These are phyloP conservation scores for Apistogramma diplotaenia DNA, from an alignment of 2,113 vertebrate genomes.

Conservation along the genomic window DNA sequence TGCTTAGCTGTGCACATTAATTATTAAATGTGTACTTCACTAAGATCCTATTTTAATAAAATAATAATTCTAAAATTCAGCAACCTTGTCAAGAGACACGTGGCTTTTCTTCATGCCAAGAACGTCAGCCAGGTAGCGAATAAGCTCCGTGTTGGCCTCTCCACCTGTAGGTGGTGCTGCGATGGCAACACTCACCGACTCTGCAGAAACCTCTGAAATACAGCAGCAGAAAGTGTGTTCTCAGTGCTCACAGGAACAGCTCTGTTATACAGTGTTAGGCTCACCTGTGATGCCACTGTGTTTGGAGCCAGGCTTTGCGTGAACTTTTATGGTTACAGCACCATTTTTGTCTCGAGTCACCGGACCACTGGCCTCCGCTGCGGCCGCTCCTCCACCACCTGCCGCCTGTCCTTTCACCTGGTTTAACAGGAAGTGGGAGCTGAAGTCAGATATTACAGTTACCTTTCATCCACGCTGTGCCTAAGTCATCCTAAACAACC, in stretches of 20 bases:
- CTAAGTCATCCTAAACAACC: background rate
- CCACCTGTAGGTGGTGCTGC: conserved; percentile 90
- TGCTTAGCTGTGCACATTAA: background rate
- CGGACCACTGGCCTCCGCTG: conserved; percentile 56
- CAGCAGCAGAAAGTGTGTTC: background rate
- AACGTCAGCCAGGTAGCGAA: conserved; percentile 86
- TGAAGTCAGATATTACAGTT: background rate
- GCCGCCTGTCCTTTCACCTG: conserved; percentile 14
- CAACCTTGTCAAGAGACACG: conserved; percentile 86
- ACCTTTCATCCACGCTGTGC: background rate
- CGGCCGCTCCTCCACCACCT: conserved; percentile 8
- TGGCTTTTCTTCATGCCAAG: conserved; percentile 86
- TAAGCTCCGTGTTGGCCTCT: conserved; percentile 89
- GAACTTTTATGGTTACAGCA: conserved; percentile 77
- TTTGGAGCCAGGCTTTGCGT: conserved; percentile 87
- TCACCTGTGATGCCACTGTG: conserved; percentile 82
- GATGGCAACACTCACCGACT: conserved; percentile 85
- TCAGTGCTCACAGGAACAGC: background rate
- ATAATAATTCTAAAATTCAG: background rate
- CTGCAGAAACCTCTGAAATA: conserved; percentile 79
- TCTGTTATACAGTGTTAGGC: fast-evolving
- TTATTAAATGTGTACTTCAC: background rate
- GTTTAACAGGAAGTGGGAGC: background rate
- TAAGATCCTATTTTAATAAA: background rate
- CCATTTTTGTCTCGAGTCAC: conserved; percentile 77